Base-by-base conservation (phyloP, 2,113 vertebrate species). In the Nyctereutes procyonoides region DNA sequence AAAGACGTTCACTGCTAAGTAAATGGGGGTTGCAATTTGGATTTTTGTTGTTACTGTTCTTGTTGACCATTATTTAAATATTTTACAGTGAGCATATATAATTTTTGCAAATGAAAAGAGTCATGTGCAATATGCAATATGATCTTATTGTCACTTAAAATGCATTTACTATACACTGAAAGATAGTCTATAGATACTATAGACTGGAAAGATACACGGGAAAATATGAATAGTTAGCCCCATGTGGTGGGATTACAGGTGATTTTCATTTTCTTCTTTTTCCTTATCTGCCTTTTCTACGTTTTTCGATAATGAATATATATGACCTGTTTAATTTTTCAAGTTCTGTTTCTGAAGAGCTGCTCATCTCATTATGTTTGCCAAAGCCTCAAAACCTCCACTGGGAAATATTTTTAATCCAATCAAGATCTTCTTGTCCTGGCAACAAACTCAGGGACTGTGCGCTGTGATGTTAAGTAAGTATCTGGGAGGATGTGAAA, bases 301-400 rank as follows among this genome's bases (percentile, higher is more conserved):
- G 19, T 32, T 22, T 73, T 56, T 13, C 84, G 13, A 3, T 82
- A 90, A 67, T 60, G 56, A 93, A 83, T 93, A 87, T 80, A 86
- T 79, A 96, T 55, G 3, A 69, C 90, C 58, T 93, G 92, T 56
- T 95, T 67, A 48, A 65, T 92, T 96, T 96, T 89, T 79, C 79
- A 58, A 92, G 74, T n/a, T 13, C 16, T 32, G 35, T 62, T 88
- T 74, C 79, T 74, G 69, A 43, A 89, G 63, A 90, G 20, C 67
- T 19, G 15, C 38, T 76, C 63, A 16, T 85, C 77, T 93, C 77
- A 3, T 28, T 65, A 2, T 0, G 0, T 62, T 85, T 80, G 77
- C 89, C 83, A 79, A 95, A 83, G 55, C 82, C 87, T 92, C 80
- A 19, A 19, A 76, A 26, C 87, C 51, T 81, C 93, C 73, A 0